These are phyloP conservation scores for Xiphorhynchus erythropygius DNA, from an alignment of 2,797 vertebrate species.

Conservation along the genomic window DNA sequence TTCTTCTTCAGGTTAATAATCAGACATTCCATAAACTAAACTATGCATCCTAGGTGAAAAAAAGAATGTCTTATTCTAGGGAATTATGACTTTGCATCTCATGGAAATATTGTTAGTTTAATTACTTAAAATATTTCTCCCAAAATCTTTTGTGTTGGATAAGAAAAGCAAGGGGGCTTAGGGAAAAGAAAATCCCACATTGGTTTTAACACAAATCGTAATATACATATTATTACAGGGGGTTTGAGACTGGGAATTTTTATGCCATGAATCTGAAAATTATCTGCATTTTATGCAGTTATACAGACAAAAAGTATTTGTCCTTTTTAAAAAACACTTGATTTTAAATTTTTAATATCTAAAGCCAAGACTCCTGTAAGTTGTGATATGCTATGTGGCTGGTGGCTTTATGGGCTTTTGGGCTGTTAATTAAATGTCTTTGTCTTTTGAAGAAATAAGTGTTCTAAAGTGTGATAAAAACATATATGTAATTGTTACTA, in stretches of 20 bases:
- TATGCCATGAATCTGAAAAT: not conserved
- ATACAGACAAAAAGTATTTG: not conserved
- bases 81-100: not conserved
- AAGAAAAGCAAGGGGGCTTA: not conserved
- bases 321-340: not conserved
- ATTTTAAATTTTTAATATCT: not conserved
- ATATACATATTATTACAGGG: not conserved
- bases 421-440: not conserved
- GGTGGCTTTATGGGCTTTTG: not conserved
- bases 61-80: not conserved
- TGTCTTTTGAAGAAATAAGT: not conserved
- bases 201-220: not conserved
- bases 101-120: not conserved
- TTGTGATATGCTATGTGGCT: not conserved
- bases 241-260: not conserved
- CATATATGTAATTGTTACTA: not conserved
- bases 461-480: not conserved
- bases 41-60: not conserved
- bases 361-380: not conserved
- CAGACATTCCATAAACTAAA: not conserved
- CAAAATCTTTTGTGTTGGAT: not conserved
- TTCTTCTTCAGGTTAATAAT: not conserved
- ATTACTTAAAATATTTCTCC: not conserved
- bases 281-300: not conserved
- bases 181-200: too few species aligned